These are phyloP conservation scores for Mimachlamys varia DNA, from an alignment of 2,888 invertebrate species.

Conservation along the genomic window DNA sequence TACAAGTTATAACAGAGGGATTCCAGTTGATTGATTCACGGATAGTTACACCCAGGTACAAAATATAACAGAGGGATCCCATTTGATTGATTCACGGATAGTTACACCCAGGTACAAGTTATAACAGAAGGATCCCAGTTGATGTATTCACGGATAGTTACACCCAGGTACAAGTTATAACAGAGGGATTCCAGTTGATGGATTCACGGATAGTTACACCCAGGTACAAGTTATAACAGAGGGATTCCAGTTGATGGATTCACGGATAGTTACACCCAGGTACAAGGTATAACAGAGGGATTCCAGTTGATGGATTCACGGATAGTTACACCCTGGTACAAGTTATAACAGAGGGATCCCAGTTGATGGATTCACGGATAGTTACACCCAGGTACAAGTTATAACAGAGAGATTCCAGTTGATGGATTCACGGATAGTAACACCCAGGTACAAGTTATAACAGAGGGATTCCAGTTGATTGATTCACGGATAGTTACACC, in stretches of 20 bases:
- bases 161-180: not conserved
- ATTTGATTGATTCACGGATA: not conserved
- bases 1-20: not conserved
- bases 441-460: not conserved
- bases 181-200: not conserved
- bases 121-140: not conserved
- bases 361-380: not conserved
- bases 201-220: not conserved
- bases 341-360: not conserved
- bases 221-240: not conserved
- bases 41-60: not conserved
- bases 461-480: not conserved
- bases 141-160: not conserved
- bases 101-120: not conserved
- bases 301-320: not conserved
- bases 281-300: not conserved
- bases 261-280: not conserved
- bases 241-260: not conserved
- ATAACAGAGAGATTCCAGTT: not conserved
- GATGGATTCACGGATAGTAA: not conserved
- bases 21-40: not conserved
- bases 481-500: not conserved
- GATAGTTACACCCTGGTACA: not conserved
- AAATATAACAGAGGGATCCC: not conserved
- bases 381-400: not conserved